Evolutionary conservation across 2,113 vertebrate species (phyloP), one percentile per base, ranked within the genome.

Genomic region (Rattus norvegicus): DNA sequence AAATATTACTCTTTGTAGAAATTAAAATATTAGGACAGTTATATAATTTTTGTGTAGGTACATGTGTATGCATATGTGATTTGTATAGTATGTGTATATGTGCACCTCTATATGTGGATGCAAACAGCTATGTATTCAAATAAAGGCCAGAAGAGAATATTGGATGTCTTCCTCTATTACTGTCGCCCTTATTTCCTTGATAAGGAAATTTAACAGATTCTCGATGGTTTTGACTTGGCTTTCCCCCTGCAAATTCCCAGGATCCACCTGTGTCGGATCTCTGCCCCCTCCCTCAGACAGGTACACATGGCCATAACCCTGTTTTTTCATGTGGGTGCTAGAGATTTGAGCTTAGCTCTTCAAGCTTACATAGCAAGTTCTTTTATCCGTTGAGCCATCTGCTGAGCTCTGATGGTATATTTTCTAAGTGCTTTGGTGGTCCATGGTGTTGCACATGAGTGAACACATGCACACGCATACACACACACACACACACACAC

Each of bases 391-490:
- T 54, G 36, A 84, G 56, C 13, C 56, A 28, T 84, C 12, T 61
- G 36, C 80, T 59, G 13, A 84, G 80, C 56, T 11, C n/a, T 28
- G 26, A 30, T 47, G 13, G 13, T 73, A 0, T 61, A 39, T 81
- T 91, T 84, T 96, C 88, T 85, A 65, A 94, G n/a, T 65, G 33
- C 5, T 52, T 76, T 56, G 12, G 33, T 67, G 17, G 30, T 95
- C 24, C n/a, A 7, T 39, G 49, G 10, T 90, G 28, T 87, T 26
- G 33, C 26, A 36, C 5, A 2, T 56, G 59, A 2, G 11, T 85
- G 47, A 70, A 36, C 43, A 43, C 43, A 72, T 17, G 39, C 69
- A 39, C 47, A 7, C 20, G 39, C 59, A 70, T 33, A 43, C 43
- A 43, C 43, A 43, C 43, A 43, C 43, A 43, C 43, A 33, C 65